Conservation (phyloP, 2,888 invertebrate species). For the Apotomis turbidana region DNA sequence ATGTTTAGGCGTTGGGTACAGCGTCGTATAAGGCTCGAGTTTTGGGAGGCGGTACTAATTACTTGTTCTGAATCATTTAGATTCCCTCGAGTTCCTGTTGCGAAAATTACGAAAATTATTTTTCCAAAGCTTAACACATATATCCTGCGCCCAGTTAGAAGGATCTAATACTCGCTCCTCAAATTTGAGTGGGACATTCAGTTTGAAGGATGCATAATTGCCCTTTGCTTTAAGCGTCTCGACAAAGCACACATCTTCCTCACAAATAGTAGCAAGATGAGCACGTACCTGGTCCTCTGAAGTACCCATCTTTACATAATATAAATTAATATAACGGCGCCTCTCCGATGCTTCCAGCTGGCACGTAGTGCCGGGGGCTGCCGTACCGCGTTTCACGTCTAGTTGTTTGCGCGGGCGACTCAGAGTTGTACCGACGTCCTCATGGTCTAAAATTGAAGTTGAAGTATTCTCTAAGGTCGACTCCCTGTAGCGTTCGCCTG, state of each 20-base stretch:
- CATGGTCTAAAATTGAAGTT: too few relatives aligned
- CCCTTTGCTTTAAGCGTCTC: background rate
- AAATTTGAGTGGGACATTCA: background rate
- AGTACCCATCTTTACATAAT: background rate
- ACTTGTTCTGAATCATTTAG: too few relatives aligned
- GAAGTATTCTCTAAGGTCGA: too few relatives aligned
- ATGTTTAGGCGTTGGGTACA: background rate
- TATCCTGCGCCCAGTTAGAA: background rate
- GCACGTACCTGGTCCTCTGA: background rate
- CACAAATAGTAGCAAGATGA: background rate
- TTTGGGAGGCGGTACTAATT: too few relatives aligned
- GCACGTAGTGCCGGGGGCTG: background rate
- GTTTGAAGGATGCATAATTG: conserved; percentile 3
- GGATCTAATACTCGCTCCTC: background rate
- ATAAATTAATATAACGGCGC: background rate
- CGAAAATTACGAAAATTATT: background rate
- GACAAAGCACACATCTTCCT: background rate
- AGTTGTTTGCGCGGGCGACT: background rate
- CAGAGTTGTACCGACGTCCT: background rate
- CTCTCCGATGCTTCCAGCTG: background rate
- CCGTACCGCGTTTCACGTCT: background rate
- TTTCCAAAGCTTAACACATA: background rate
- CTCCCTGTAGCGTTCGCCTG: background rate
- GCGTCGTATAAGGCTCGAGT: background rate
- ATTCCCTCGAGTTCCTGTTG: too few relatives aligned